Percentiles rank a stretch among this genome's conserved stretches.
phyloP scores from a whole-genome alignment of 2,797 vertebrate species.

The Rhinatrema bivittatum region DNA sequence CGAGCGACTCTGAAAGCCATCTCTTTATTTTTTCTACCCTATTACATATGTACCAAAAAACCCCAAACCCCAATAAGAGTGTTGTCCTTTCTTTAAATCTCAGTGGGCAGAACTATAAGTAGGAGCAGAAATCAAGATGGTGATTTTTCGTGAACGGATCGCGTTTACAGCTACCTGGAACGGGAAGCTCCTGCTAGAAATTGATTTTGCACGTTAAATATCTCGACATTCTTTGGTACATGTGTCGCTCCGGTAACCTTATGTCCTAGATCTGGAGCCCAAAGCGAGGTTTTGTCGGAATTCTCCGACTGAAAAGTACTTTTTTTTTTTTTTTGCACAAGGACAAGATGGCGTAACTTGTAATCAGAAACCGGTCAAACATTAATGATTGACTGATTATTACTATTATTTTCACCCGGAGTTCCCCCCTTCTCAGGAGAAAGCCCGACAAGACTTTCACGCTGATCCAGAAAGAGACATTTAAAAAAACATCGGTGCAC shows the following conservation, averaged over 20 bases:
- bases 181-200: neutral
- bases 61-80: conserved; percentile 2
- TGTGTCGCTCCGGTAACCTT: too few relatives aligned
- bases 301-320: neutral
- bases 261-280: neutral
- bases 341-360: conserved; percentile 23
- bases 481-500: too few relatives aligned
- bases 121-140: conserved; percentile 4
- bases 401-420: too few relatives aligned
- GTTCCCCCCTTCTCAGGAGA: too few relatives aligned
- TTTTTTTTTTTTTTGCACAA: neutral
- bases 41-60: too few relatives aligned
- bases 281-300: neutral
- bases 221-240: too few relatives aligned
- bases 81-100: neutral
- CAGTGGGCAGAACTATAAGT: neutral
- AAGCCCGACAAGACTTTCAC: too few relatives aligned
- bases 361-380: conserved; percentile 10
- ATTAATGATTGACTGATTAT: neutral
- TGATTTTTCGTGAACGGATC: neutral
- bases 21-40: too few relatives aligned
- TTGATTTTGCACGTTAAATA: too few relatives aligned
- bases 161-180: neutral
- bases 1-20: too few relatives aligned
- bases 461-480: too few relatives aligned